Conservation (phyloP, 2,888 invertebrate species). For the Pandemis cinnamomeana region DNA sequence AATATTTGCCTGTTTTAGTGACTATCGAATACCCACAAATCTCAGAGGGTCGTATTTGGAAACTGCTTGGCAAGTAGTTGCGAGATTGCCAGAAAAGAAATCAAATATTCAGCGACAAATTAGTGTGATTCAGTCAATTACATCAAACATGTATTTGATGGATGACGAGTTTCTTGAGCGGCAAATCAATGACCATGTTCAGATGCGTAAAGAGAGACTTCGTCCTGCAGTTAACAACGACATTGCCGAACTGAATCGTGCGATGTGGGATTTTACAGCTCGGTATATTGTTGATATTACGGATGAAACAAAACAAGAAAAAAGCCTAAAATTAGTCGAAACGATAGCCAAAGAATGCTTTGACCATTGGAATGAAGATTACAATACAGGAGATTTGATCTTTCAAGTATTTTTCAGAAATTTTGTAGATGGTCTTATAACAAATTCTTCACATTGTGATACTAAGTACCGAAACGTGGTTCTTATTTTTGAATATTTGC, state of each 20-base stretch:
- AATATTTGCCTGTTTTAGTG: slow-evolving; percentile 51
- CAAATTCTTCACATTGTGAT: slow-evolving; percentile 26
- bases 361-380: slow-evolving; percentile 46
- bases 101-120: slow-evolving; percentile 49
- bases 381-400: slow-evolving; percentile 40
- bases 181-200: slow-evolving; percentile 56
- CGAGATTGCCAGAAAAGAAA: slow-evolving; percentile 51
- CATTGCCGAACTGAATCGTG: slow-evolving; percentile 43
- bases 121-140: slow-evolving; percentile 50
- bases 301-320: slow-evolving; percentile 43
- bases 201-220: slow-evolving; percentile 46
- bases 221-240: slow-evolving; percentile 32
- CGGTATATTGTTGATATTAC: slow-evolving; percentile 47
- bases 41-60: slow-evolving; percentile 51
- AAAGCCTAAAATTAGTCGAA: slow-evolving; percentile 45
- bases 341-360: slow-evolving; percentile 48
- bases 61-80: slow-evolving; percentile 55
- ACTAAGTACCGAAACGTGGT: slow-evolving; percentile 32
- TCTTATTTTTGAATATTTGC: slow-evolving; percentile 48
- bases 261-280: slow-evolving; percentile 54
- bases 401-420: slow-evolving; percentile 43
- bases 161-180: slow-evolving; percentile 49
- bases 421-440: slow-evolving; percentile 47
- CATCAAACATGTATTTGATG: slow-evolving; percentile 47
- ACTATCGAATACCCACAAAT: slow-evolving; percentile 48